Evolutionary conservation across 2,888 invertebrate species (phyloP).

Genomic region (Agrotis clavis): DNA sequence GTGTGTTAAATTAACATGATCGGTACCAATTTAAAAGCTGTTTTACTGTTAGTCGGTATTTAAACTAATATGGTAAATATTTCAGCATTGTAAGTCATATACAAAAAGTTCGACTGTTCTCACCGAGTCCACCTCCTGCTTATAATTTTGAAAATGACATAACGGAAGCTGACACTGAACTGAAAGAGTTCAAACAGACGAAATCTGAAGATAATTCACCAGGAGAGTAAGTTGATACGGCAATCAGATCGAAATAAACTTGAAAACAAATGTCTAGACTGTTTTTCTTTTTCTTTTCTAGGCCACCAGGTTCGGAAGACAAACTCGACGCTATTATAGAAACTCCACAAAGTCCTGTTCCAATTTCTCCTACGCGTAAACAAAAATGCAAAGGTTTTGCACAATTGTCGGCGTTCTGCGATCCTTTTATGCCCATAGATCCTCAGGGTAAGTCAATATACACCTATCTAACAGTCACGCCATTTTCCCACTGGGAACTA

Average conservation of each 20-base stretch:
- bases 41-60: too few species aligned
- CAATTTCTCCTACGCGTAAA: slow-evolving; percentile 74
- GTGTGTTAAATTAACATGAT: too few species aligned
- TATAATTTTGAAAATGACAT: slow-evolving; percentile 66
- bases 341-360: slow-evolving; percentile 84
- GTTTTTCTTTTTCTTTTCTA: slow-evolving; percentile 40
- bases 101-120: slow-evolving; percentile 75
- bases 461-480: neutral
- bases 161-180: slow-evolving; percentile 74
- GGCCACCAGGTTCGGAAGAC: slow-evolving; percentile 64
- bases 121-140: slow-evolving; percentile 66
- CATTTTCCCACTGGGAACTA: neutral
- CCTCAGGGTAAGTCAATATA: slow-evolving; percentile 89
- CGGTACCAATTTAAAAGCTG: too few species aligned
- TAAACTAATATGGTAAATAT: slow-evolving; percentile 14
- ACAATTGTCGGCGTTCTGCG: slow-evolving; percentile 73
- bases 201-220: slow-evolving; percentile 62
- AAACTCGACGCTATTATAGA: slow-evolving; percentile 70
- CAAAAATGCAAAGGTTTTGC: slow-evolving; percentile 74
- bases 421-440: slow-evolving; percentile 88
- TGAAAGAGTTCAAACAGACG: slow-evolving; percentile 73
- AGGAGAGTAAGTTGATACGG: slow-evolving; percentile 66
- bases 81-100: slow-evolving; percentile 66
- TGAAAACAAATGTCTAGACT: neutral
- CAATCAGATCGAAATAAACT: slow-evolving; percentile 6